Conservation (phyloP, 2,113 vertebrate genomes). For the Sakesphorus luctuosus region DNA sequence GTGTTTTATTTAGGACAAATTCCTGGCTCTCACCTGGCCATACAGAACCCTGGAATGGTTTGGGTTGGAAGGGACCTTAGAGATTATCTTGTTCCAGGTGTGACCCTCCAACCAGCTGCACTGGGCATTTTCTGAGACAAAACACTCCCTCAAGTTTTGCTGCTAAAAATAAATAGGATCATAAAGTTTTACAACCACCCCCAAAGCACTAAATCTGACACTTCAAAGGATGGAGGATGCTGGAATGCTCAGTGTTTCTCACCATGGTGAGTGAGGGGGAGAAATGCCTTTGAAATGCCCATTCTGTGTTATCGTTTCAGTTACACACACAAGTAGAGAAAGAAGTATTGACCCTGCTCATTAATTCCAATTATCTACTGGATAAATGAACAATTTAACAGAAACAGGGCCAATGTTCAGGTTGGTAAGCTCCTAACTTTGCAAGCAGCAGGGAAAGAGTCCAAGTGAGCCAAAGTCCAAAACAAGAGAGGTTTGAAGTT, state of each 20-base stretch:
- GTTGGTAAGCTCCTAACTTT: background rate
- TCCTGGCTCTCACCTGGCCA: background rate
- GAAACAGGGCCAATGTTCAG: background rate
- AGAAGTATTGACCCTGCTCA: background rate
- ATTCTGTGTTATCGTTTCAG: background rate
- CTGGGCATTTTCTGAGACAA: background rate
- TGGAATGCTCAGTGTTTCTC: background rate
- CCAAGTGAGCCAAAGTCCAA: slow-evolving; percentile 26
- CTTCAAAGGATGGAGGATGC: background rate
- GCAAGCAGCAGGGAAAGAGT: background rate
- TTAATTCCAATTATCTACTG: background rate
- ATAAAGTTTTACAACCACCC: background rate
- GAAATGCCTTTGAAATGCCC: background rate
- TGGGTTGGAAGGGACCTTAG: background rate
- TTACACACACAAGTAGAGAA: background rate
- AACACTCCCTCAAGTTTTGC: background rate
- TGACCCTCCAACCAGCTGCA: background rate
- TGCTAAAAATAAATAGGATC: background rate
- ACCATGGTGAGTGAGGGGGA: accelerated
- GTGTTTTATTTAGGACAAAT: background rate
- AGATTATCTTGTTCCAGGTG: background rate
- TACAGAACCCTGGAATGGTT: background rate
- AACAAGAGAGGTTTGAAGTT: background rate
- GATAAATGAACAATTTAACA: background rate
- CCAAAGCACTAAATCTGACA: background rate